A percentile compares a stretch with the other conserved stretches of the same genome.
Evolutionary conservation across 1,140 invertebrate genomes (phyloP).

Genomic region (Lucilia sericata): DNA sequence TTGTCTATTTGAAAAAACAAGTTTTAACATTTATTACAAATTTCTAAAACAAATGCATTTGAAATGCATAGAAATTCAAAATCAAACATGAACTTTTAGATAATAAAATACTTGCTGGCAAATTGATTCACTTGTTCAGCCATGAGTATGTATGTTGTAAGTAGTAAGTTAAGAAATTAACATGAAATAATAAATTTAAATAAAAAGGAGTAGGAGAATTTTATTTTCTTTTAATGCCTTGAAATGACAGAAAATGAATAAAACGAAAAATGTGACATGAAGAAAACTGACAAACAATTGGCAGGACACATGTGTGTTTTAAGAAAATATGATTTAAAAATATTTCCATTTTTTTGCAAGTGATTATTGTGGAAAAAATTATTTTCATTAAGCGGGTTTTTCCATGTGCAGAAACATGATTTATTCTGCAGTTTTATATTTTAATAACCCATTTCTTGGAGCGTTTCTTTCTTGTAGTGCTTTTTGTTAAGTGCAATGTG

Average conservation of each 20-base stretch:
- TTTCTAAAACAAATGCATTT: neutral
- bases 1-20: neutral
- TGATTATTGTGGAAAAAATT: neutral
- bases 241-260: too few relatives aligned
- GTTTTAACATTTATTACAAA: neutral
- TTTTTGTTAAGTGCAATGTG: neutral
- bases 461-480: neutral
- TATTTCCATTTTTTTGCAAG: too few relatives aligned
- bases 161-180: neutral
- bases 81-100: neutral
- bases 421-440: neutral
- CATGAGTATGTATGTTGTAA: neutral
- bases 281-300: too few relatives aligned
- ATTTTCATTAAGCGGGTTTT: neutral
- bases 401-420: neutral
- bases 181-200: neutral
- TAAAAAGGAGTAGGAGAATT: too few relatives aligned
- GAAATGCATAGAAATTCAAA: neutral
- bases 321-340: too few relatives aligned
- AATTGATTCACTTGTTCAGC: neutral
- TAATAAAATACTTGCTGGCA: neutral
- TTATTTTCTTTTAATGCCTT: too few relatives aligned
- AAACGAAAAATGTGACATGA: too few relatives aligned
- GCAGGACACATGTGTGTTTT: too few relatives aligned
- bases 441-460: neutral